Evolutionary conservation across 1,140 invertebrate species (phyloP), one percentile per base, ranked within the genome.

Genomic region (Pomacea maculata): DNA sequence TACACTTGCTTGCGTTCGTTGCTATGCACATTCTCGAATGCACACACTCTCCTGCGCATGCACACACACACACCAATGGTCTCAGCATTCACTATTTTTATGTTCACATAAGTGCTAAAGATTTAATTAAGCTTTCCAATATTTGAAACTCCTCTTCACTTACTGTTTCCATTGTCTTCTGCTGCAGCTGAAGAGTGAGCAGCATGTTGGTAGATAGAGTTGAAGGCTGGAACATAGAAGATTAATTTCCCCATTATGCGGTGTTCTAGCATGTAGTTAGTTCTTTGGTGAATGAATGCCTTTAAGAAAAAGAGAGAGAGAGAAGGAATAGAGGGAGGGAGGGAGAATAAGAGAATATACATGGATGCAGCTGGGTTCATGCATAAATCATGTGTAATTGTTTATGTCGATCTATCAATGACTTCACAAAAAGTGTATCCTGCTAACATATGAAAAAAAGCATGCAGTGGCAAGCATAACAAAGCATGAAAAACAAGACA

Each of bases 141-240:
- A 70, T 70, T 34, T 17, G 5, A 25, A n/a, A 21, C 11, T 19
- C 10, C 29, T 11, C 14, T 29, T 14, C 19, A 80, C 78, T 80
- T 64, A 80, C 78, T 64, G 78, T 80, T 80, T 80, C 78, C 78
- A 80, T 80, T 80, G 68, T 80, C 70, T 25, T 63, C 67, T 45
- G 25, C 17, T 7, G 55, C 29, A 17, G 70, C 55, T 21, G 71
- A 29, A 0, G 54, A 73, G 34, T 73, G 70, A 65, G 55, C 25
- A 64, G 70, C 54, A 11, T 74, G 67, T 14, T 73, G 57, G 21
- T 70, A 55, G 11, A 25, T 11, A 11, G 57, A 25, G 19, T 78
- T 78, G 75, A 78, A 67, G 12, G 75, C 78, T 80, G 70, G 17
- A 80, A 80, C 68, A 79, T 52, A 72, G 45, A 72, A 79, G 17